Base-by-base conservation (phyloP, 2,113 vertebrate genomes). In the Albula glossodonta region DNA sequence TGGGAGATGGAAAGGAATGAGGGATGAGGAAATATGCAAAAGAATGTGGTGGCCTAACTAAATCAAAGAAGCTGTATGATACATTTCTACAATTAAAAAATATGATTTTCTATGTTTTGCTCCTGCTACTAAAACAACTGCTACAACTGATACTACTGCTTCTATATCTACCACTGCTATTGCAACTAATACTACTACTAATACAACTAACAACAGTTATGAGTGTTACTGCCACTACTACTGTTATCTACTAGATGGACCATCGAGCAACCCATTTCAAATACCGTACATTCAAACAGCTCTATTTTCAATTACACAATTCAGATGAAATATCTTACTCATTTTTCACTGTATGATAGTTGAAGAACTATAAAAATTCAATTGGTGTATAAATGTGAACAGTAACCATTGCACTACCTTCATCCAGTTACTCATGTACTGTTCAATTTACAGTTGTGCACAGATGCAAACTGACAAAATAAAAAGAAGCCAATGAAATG, bases 261-360 rank as follows among this genome's bases (percentile, higher is more conserved):
- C 31, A 41, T 41, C 31, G 31, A 41, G 31, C 31, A 41, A 41
- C 31, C 31, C 31, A 41, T 41, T 41, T 41, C 31, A 41, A 41
- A 41, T 41, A 41, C 31, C 31, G 31, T 41, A 41, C 31, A 4
- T 22, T 63, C 60, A 66, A 15, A 66, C 60, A 19, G 60, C 60
- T 22, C 78, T 85, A 53, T 74, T 70, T 51, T 51, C 53, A 25
- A 53, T 60, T 84, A 88, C 86, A 88, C 89, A 89, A 84, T 86
- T 60, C 85, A 83, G 48, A 63, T 51, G 52, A 51, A 17, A 82
- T 78, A n/a, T 52, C 77, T 31, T 78, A 31, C 53, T 83, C 48
- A 51, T 31, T 25, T 19, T 66, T 22, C 60, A 4, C 31, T 41
- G 31, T 41, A 41, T 41, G 31, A 41, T 41, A 1, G 31, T 41